These are phyloP conservation scores for Cygnus olor DNA, from an alignment of 2,797 vertebrate genomes.

Conservation along the genomic window DNA sequence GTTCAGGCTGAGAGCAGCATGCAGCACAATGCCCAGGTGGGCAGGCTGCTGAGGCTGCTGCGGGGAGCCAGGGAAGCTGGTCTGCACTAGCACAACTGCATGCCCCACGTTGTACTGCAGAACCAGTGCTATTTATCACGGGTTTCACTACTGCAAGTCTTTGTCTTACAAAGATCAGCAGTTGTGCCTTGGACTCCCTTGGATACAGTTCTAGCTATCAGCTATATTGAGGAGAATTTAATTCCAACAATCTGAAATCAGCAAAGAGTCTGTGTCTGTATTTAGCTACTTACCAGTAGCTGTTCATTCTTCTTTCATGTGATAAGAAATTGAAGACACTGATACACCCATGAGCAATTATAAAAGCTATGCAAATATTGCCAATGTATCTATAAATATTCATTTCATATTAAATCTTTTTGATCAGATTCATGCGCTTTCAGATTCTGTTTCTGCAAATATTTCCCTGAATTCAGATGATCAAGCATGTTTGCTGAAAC, in stretches of 20 bases:
- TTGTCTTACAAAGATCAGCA: neutral
- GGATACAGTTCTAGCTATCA: neutral
- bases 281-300: neutral
- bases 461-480: neutral
- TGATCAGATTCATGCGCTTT: neutral
- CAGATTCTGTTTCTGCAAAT: neutral
- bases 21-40: rapidly evolving
- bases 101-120: neutral
- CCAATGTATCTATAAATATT: neutral
- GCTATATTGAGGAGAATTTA: neutral
- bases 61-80: neutral
- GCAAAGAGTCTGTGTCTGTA: neutral
- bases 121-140: rapidly evolving
- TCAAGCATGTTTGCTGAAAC: neutral
- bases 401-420: neutral
- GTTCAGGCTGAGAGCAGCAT: rapidly evolving
- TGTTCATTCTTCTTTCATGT: neutral
- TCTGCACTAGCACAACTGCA: neutral
- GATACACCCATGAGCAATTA: neutral
- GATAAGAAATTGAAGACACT: neutral
- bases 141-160: neutral
- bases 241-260: neutral
- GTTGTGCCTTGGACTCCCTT: neutral
- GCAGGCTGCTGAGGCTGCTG: neutral
- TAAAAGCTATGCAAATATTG: conserved; percentile 19